Evolutionary conservation across 2,888 invertebrate genomes (phyloP).

Genomic region (Mesorhabditis spiculigera): DNA sequence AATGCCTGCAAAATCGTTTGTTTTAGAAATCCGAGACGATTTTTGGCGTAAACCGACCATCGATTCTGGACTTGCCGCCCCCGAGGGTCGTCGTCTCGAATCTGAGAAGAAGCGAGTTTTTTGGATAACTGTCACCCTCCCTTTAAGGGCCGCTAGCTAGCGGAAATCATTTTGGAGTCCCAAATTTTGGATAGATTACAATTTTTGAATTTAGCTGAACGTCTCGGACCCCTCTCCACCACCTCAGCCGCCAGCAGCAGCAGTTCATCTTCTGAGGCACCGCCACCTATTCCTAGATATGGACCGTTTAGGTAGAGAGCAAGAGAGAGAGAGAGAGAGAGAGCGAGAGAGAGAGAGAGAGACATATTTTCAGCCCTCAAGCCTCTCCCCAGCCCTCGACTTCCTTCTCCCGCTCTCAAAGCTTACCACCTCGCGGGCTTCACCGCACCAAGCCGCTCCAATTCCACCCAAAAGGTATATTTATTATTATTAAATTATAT

Average conservation of each 20-base stretch:
- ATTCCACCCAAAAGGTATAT: background rate
- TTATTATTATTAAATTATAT: too few relatives aligned
- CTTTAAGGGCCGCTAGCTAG: too few relatives aligned
- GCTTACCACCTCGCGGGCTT: background rate
- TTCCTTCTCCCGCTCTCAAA: background rate
- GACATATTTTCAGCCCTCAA: background rate
- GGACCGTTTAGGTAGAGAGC: background rate
- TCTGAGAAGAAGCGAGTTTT: background rate
- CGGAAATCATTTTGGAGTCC: too few relatives aligned
- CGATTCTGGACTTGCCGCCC: background rate
- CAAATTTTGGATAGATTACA: background rate
- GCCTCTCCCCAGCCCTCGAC: background rate
- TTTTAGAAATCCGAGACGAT: background rate
- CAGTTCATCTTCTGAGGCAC: background rate
- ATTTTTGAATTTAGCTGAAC: slow-evolving; percentile 1
- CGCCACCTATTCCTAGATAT: background rate
- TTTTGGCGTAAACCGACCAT: background rate
- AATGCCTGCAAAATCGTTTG: background rate
- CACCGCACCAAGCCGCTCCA: background rate
- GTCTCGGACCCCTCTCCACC: background rate
- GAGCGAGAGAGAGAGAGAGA: too few relatives aligned
- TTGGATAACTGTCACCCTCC: too few relatives aligned
- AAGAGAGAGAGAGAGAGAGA: too few relatives aligned
- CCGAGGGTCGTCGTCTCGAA: background rate
- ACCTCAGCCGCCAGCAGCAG: background rate